phyloP scores from a whole-genome alignment of 2,797 vertebrate species.

The Aeoliscus strigatus region DNA sequence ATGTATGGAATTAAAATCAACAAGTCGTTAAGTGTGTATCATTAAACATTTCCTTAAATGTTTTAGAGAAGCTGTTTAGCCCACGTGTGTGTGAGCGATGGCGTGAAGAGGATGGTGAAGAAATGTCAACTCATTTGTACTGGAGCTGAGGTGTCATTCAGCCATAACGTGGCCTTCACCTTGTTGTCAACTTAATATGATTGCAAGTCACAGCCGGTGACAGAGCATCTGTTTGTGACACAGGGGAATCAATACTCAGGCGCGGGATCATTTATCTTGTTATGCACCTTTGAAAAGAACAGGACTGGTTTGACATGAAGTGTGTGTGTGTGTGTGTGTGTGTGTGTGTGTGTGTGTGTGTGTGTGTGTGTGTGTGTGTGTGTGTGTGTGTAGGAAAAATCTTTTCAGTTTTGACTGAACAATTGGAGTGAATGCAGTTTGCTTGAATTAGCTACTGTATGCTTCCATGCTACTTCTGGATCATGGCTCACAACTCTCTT shows the following conservation, averaged over 20 bases:
- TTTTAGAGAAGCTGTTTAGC: slow-evolving; percentile 19
- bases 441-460: too few relatives aligned
- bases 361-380: too few relatives aligned
- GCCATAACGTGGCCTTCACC: slow-evolving; percentile 56
- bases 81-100: slow-evolving; percentile 1
- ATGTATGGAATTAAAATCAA: slow-evolving; percentile 39
- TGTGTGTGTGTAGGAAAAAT: too few relatives aligned
- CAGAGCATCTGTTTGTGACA: slow-evolving; percentile 56
- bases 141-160: slow-evolving; percentile 40
- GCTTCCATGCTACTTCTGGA: too few relatives aligned
- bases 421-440: too few relatives aligned
- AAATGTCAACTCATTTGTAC: slow-evolving; percentile 52
- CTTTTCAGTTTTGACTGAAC: too few relatives aligned
- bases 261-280: slow-evolving; percentile 50
- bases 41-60: slow-evolving; percentile 6
- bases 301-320: too few relatives aligned
- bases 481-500: too few relatives aligned
- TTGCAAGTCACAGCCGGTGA: slow-evolving; percentile 52
- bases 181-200: slow-evolving; percentile 58
- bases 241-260: slow-evolving; percentile 49
- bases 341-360: too few relatives aligned
- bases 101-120: not conserved
- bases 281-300: slow-evolving; percentile 41
- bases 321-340: too few relatives aligned
- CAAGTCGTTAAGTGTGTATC: slow-evolving; percentile 10